Conservation (phyloP, 2,797 vertebrate genomes). For the Pangasius mekongensis region DNA sequence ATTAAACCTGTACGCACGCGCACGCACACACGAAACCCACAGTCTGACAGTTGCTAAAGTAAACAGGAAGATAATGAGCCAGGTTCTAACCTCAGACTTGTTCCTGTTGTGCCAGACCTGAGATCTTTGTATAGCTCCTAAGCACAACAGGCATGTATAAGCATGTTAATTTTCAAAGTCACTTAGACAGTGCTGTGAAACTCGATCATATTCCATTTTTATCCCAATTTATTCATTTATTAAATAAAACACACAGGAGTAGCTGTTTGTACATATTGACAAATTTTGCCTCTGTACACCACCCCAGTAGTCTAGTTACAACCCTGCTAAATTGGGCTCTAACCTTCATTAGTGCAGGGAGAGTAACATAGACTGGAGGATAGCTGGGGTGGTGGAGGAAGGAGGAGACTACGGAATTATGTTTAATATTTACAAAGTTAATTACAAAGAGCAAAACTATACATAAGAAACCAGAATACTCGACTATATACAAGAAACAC, state of each 20-base stretch:
- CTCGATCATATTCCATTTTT: neutral
- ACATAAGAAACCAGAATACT: too few relatives aligned
- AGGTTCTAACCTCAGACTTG: constrained; percentile 45
- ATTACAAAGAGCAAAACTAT: too few relatives aligned
- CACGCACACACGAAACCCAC: constrained; percentile 24
- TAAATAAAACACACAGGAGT: neutral
- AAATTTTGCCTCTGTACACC: too few relatives aligned
- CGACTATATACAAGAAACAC: too few relatives aligned
- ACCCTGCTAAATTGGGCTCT: too few relatives aligned
- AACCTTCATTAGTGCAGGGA: too few relatives aligned
- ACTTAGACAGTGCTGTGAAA: neutral
- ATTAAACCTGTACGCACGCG: neutral
- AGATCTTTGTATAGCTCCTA: constrained; percentile 7
- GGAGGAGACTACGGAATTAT: too few relatives aligned
- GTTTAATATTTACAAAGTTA: too few relatives aligned
- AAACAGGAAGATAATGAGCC: constrained; percentile 61
- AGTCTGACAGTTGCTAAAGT: constrained; percentile 50
- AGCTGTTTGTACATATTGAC: neutral
- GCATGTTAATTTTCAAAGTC: neutral
- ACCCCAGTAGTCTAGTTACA: too few relatives aligned
- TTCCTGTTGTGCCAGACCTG: constrained; percentile 52
- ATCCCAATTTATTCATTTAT: neutral
- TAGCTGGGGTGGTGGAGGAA: too few relatives aligned
- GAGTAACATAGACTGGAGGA: too few relatives aligned
- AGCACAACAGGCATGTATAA: neutral